Percentiles rank a stretch among this genome's conserved stretches.
These are phyloP conservation scores for Nomada hirtipes DNA, from an alignment of 2,888 invertebrate species.

Conservation along the genomic window DNA sequence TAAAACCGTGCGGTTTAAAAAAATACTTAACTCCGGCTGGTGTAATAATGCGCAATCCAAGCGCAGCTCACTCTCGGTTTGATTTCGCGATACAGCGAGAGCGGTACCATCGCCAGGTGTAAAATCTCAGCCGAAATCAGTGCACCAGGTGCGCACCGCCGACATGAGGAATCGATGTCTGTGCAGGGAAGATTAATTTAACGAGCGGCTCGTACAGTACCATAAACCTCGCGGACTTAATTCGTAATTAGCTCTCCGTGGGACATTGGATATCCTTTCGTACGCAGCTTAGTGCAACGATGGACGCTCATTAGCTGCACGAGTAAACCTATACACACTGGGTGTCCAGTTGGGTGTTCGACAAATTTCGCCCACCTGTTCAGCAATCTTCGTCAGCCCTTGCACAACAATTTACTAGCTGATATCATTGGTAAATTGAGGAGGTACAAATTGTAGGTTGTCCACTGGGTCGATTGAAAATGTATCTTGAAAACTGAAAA, in stretches of 20 bases:
- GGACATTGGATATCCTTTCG: conserved; percentile 13
- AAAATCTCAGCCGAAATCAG: conserved; percentile 58
- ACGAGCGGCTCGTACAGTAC: conserved; percentile 55
- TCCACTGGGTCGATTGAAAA: too few relatives aligned
- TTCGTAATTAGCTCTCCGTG: conserved; percentile 60
- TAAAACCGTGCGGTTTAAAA: too few relatives aligned
- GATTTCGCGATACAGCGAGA: neutral
- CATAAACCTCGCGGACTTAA: conserved; percentile 59
- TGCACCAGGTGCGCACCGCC: conserved; percentile 59
- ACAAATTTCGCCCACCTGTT: too few relatives aligned
- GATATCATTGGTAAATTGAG: too few relatives aligned
- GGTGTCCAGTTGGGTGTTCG: too few relatives aligned
- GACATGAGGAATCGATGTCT: conserved; percentile 35
- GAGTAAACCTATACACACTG: neutral
- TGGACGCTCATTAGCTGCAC: neutral
- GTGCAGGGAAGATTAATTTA: conserved; percentile 57
- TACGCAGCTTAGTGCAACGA: conserved; percentile 6
- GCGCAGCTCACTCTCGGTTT: neutral
- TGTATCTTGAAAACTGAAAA: too few relatives aligned
- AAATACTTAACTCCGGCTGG: too few relatives aligned
- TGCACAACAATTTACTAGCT: too few relatives aligned
- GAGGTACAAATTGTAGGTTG: too few relatives aligned
- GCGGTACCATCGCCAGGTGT: conserved; percentile 57
- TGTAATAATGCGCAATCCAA: neutral
- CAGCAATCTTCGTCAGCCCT: too few relatives aligned